Base-by-base conservation (phyloP, 2,797 vertebrate genomes). In the Tadarida brasiliensis region DNA sequence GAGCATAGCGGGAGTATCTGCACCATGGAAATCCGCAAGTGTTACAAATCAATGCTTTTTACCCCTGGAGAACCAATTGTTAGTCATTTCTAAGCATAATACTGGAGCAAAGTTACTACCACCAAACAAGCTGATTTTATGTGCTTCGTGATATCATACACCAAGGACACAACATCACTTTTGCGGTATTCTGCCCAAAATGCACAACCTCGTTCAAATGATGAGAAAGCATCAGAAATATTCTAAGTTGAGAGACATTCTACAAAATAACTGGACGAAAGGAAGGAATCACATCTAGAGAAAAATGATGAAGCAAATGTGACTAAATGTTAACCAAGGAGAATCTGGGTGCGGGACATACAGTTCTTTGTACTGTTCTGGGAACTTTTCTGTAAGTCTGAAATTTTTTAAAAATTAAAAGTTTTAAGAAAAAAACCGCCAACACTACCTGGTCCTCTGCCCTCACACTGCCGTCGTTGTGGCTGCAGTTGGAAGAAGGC, bases 331-430 rank as follows among this genome's bases (percentile, higher is more conserved):
- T 63, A 65, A 35, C 24, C 35, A 14, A 28, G 81, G 20, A 24
- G 47, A 68, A 47, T 24, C 39, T 35, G 26, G 20, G 15, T 7
- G 28, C 87, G 12, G 16, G 57, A 87, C 12, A 59, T 17, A 39
- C 11, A 35, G 16, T 24, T 80, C 56, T 49, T 59, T 74, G 74
- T 49, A 51, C 11, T 82, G 56, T 73, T 57, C 35, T 33, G 30
- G 26, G 9, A 57, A 74, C 12, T 54, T 22, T 57, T 85, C 71
- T 47, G 12, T 47, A 65, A 83, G 16, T 56, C 44, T 77, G 30
- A 91, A 88, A 71, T 77, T 54, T 86, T 57, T 94, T 84, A 44
- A 92, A 78, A 54, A 16, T 67, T 28, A 35, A 80, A 81, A 63
- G 6, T 17, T 61, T 30, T 20, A 86, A 83, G 59, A 20, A 49